Conservation (phyloP, 23 tunicate genomes). For the Halocynthia roretzi region DNA sequence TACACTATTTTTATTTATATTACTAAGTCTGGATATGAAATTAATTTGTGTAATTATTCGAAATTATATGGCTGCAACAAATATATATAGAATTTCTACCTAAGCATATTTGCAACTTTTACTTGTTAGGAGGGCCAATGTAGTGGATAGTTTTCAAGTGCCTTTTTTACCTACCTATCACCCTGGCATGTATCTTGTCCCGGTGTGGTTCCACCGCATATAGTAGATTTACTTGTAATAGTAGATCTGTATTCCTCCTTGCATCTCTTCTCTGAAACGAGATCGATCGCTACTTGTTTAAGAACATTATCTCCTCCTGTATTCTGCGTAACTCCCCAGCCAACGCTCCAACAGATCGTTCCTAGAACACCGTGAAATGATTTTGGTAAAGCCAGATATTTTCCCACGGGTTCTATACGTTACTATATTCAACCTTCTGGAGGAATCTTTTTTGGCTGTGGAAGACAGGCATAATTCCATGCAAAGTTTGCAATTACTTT, state of each 20-base stretch:
- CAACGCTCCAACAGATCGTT: not conserved
- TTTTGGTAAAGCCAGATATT: not conserved
- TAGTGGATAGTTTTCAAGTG: not conserved
- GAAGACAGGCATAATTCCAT: not conserved
- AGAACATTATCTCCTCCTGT: not conserved
- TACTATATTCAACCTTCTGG: not conserved
- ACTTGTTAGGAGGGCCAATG: no score
- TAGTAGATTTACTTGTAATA: not conserved
- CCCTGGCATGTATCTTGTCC: slow-evolving; percentile 14
- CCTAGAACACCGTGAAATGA: not conserved
- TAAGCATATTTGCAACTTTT: no score
- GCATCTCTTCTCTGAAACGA: slow-evolving; percentile 4
- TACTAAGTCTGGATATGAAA: no score
- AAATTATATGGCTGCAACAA: no score
- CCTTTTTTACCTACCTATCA: slow-evolving; percentile 2
- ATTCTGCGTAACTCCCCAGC: not conserved
- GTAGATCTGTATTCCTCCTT: not conserved
- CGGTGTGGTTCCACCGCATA: not conserved
- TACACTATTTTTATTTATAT: no score
- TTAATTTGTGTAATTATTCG: no score
- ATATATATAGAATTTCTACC: no score
- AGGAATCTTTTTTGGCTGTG: not conserved
- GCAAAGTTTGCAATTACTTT: not conserved
- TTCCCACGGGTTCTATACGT: not conserved
- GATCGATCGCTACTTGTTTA: not conserved